Base-by-base conservation (phyloP, 2,888 invertebrate species). In the Helleia helle region DNA sequence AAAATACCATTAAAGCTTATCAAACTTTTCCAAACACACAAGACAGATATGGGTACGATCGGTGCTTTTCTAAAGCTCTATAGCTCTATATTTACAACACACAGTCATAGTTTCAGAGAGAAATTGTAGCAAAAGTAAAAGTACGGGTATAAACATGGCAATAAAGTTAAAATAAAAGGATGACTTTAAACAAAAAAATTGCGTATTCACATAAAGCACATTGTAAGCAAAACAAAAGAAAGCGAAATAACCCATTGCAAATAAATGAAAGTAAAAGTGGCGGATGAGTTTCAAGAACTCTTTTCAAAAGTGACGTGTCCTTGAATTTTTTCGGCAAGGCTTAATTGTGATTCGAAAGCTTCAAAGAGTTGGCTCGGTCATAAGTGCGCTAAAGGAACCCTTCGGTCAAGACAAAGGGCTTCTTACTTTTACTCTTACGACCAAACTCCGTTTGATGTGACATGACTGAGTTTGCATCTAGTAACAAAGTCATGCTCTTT, bases 281-380 rank as follows among this genome's bases (percentile, higher is more conserved):
- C 69, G 56, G 62, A 64, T 50, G 51, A 62, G 58, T 59, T 58
- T 61, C 52, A 51, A 63, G 66, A 64, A 68, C 65, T 61, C 65
- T 66, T 74, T 76, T 74, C 67, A 59, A 65, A 70, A 71, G 67
- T 65, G 71, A 71, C 59, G 65, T 65, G 74, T 71, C 79, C 81
- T 80, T 77, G 72, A 73, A 73, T 71, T 73, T 71, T 70, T 65
- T 62, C 61, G 71, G 79, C 65, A 71, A 79, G 72, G 72, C 71
- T 79, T 77, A 77, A 80, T 81, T 81, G 79, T 74, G 77, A 75
- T 75, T 74, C 72, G 63, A 60, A 68, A 65, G 68, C 77, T 79
- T 75, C 80, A 80, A 81, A 81, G 80, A 81, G 80, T 79, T 79
- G 69, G 62, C 50, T 62, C 67, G 71, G 76, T 79, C 72, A 74